phyloP scores from a whole-genome alignment of 2,888 invertebrate species.

The Mellilla xanthometata region DNA sequence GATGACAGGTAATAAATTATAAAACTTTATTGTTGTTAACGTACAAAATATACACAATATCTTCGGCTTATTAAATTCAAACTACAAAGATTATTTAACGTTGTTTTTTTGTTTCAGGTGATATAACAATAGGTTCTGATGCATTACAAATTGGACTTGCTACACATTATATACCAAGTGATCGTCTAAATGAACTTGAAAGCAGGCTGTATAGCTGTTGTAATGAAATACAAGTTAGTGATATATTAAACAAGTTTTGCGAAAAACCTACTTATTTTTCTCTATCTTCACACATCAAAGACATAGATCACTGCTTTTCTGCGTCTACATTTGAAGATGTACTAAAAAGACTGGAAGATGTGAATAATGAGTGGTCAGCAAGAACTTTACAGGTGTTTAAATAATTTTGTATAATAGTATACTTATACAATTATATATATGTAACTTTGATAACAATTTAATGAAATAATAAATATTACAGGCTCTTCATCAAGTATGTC shows the following conservation, averaged over 20 bases:
- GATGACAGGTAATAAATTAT: background rate
- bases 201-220: background rate
- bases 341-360: background rate
- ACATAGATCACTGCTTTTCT: slow-evolving; percentile 1
- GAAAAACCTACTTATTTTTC: background rate
- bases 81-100: too few relatives aligned
- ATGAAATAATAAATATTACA: background rate
- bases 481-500: background rate
- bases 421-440: too few relatives aligned
- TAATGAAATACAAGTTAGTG: background rate
- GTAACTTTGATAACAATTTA: too few relatives aligned
- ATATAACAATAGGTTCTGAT: background rate
- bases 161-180: background rate
- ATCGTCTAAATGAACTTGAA: background rate
- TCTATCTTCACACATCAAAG: background rate
- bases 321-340: background rate
- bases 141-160: background rate
- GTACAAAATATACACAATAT: too few relatives aligned
- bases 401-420: too few relatives aligned
- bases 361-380: background rate
- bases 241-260: background rate
- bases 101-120: background rate
- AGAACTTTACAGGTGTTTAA: background rate
- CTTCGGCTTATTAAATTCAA: too few relatives aligned
- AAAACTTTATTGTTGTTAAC: too few relatives aligned